Evolutionary conservation across 2,113 vertebrate species (phyloP).

Genomic region (Sula dactylatra): DNA sequence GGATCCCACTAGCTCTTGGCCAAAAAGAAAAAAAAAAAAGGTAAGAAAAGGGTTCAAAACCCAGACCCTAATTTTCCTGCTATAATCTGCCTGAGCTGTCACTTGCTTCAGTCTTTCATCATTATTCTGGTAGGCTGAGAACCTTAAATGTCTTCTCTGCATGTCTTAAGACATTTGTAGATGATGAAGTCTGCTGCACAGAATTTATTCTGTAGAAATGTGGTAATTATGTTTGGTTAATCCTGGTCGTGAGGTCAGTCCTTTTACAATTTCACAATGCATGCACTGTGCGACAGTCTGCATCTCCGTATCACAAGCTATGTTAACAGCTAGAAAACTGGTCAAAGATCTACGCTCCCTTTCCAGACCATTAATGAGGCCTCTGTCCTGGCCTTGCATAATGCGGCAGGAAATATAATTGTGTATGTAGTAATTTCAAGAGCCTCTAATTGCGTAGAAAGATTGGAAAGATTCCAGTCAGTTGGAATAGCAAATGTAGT

Average conservation of each 20-base stretch:
- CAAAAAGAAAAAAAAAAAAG: neutral
- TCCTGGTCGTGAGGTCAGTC: neutral
- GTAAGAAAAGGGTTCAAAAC: neutral
- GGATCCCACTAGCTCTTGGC: neutral
- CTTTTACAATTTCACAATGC: neutral
- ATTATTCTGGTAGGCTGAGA: neutral
- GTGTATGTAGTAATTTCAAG: neutral
- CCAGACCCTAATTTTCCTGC: neutral
- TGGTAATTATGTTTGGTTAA: neutral
- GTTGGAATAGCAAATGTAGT: neutral
- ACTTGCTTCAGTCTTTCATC: neutral
- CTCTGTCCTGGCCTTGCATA: neutral
- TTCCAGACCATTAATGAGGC: neutral
- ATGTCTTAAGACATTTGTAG: neutral
- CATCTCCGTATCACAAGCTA: neutral
- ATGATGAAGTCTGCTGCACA: neutral
- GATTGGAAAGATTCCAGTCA: neutral
- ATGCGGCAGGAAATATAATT: neutral
- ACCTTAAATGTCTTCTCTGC: neutral
- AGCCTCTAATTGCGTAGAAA: neutral
- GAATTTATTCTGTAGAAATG: neutral
- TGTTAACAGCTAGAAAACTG: neutral
- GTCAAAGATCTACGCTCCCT: neutral
- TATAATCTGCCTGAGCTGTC: neutral
- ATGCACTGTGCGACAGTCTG: neutral